These are phyloP conservation scores for Stomorhina lunata DNA, from an alignment of 2,888 invertebrate species.

Conservation along the genomic window DNA sequence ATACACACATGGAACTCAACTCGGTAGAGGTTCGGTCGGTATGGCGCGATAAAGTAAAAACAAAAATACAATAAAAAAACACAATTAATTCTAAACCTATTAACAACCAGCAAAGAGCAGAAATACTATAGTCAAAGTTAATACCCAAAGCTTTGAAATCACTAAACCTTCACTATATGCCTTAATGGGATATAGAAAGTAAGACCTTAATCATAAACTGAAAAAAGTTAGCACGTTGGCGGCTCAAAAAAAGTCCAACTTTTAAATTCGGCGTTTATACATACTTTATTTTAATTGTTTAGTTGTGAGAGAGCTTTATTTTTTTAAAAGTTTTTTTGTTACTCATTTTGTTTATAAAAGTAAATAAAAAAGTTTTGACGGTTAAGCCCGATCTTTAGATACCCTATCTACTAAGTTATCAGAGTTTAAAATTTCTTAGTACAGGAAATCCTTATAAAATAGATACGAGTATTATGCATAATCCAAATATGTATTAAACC, in stretches of 20 bases:
- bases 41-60: constrained; percentile 32
- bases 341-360: too few species aligned
- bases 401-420: too few species aligned
- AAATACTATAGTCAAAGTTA: not conserved
- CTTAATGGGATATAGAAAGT: not conserved
- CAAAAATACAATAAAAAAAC: constrained; percentile 10
- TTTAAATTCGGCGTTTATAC: not conserved
- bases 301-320: not conserved
- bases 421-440: too few species aligned
- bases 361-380: too few species aligned
- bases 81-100: constrained; percentile 13
- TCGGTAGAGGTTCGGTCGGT: not conserved
- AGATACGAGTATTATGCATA: too few species aligned
- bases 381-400: too few species aligned
- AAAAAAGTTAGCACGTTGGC: not conserved
- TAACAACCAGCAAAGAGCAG: not conserved
- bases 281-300: not conserved
- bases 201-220: not conserved
- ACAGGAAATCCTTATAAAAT: too few species aligned
- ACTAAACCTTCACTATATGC: too few species aligned
- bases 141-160: not conserved
- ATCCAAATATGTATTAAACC: too few species aligned
- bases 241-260: not conserved
- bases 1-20: constrained; percentile 7
- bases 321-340: too few species aligned